phyloP scores from a whole-genome alignment of 2,113 vertebrate species.

The Clupea harengus region DNA sequence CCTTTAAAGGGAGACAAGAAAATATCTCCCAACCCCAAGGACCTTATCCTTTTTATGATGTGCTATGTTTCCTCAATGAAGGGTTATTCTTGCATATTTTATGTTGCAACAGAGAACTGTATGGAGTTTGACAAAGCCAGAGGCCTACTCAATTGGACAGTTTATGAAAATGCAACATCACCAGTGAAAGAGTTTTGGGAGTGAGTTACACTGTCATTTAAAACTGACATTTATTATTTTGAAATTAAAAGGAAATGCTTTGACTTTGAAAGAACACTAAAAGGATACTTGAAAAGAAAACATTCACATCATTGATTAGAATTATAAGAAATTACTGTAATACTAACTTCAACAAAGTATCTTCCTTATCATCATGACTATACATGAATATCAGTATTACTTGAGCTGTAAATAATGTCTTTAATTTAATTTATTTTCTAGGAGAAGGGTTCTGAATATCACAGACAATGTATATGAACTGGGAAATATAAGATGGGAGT shows the following conservation, averaged over 20 bases:
- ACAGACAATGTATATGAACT: conserved; percentile 77
- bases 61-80: too few species aligned
- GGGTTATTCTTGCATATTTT: background rate
- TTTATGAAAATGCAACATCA: conserved; percentile 77
- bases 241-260: too few species aligned
- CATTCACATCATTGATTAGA: too few species aligned
- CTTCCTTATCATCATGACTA: background rate
- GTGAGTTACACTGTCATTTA: conserved; percentile 71
- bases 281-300: too few species aligned
- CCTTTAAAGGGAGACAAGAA: too few species aligned
- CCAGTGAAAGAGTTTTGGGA: conserved; percentile 96
- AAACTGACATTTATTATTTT: background rate
- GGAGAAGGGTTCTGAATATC: conserved; percentile 64
- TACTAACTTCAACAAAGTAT: background rate
- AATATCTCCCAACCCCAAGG: too few species aligned
- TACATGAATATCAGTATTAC: background rate
- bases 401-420: background rate
- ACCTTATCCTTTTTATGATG: too few species aligned
- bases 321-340: too few species aligned
- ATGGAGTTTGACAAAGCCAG: conserved; percentile 70
- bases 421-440: conserved; percentile 42
- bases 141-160: conserved; percentile 58
- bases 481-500: conserved; percentile 76
- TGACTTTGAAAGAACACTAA: too few species aligned
- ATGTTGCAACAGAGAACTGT: conserved; percentile 73